These are phyloP conservation scores for Apolygus lucorum DNA, from an alignment of 1,140 invertebrate species.

Conservation along the genomic window DNA sequence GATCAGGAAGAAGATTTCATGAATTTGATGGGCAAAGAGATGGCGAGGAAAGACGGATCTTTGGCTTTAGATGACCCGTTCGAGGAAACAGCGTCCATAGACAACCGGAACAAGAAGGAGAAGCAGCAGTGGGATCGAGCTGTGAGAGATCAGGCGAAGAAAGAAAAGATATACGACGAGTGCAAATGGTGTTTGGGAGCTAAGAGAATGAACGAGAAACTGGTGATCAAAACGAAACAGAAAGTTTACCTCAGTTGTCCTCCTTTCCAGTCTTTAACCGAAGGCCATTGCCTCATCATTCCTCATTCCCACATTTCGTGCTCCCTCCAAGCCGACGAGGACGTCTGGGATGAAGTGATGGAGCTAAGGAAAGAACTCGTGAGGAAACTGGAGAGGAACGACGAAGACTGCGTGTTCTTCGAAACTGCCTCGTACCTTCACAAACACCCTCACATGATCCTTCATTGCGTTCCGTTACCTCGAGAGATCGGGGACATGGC, in stretches of 20 bases:
- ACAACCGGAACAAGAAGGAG: conserved; percentile 52
- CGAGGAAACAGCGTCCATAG: conserved; percentile 57
- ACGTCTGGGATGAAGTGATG: conserved; percentile 82
- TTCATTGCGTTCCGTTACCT: conserved; percentile 83
- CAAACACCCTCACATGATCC: conserved; percentile 70
- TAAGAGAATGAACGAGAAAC: conserved; percentile 68
- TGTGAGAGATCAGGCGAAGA: conserved; percentile 60
- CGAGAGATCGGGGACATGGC: conserved; percentile 71
- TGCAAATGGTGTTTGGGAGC: conserved; percentile 79
- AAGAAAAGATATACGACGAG: conserved; percentile 60
- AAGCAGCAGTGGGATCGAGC: conserved; percentile 56
- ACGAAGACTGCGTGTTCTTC: conserved; percentile 82
- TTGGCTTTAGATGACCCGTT: conserved; percentile 82
- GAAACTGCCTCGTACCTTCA: conserved; percentile 71
- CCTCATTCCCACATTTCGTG: conserved; percentile 72
- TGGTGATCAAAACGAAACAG: conserved; percentile 71
- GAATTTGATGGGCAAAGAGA: conserved; percentile 57
- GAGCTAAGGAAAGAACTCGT: conserved; percentile 64
- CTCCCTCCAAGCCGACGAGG: conserved; percentile 79
- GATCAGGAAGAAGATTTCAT: conserved; percentile 76
- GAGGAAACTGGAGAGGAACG: conserved; percentile 61
- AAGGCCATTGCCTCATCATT: conserved; percentile 79
- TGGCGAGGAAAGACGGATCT: conserved; percentile 57
- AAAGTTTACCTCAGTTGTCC: conserved; percentile 79
- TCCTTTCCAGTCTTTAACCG: conserved; percentile 63